Evolutionary conservation across 2,113 vertebrate genomes (phyloP), one percentile per base, ranked within the genome.

Genomic region (Anthoscopus minutus): DNA sequence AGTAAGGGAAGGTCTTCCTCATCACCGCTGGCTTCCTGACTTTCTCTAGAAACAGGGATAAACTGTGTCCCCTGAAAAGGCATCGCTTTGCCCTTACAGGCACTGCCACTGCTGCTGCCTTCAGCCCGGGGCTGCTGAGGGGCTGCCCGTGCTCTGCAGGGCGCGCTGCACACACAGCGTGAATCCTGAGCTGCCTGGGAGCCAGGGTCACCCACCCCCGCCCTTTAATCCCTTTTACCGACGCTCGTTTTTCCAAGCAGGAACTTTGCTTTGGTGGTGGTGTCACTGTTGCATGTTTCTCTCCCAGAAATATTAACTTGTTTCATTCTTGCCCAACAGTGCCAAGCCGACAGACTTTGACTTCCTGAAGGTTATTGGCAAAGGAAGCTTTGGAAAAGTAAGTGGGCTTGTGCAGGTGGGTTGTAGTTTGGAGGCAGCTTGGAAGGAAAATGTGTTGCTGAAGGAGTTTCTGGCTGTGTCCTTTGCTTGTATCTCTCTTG

Each of bases 381-480:
- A 98, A 97, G 98, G 98, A 90, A 98, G 97, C 89, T 98, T 98
- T 67, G 98, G 98, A 83, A 98, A 98, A 97, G 98, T 98, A 96
- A 98, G 98, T 97, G 66, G 60, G 21, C 16, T 72, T 81, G 24
- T 62, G 40, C 13, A 16, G 47, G 42, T 66, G 72, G 58, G 60
- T 35, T 83, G 45, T 15, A 47, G 15, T 72, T 50, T 7, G 42
- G 12, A 50, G 45, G 8, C 24, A 61, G 31, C 20, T 73, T 81
- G 42, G 50, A 9, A 73, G 72, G 60, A 25, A 20, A 56, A 4
- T 27, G 17, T 30, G 27, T 4, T 71, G 30, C 33, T 84, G 61
- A 65, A 87, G 7, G 57, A 57, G 8, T 48, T 65, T 58, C 51
- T 71, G 54, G 8, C 21, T 78, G 42, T 51, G 37, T 37, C 19